Evolutionary conservation across 2,888 invertebrate genomes (phyloP), one percentile per base, ranked within the genome.

Genomic region (Watsonalla binaria): DNA sequence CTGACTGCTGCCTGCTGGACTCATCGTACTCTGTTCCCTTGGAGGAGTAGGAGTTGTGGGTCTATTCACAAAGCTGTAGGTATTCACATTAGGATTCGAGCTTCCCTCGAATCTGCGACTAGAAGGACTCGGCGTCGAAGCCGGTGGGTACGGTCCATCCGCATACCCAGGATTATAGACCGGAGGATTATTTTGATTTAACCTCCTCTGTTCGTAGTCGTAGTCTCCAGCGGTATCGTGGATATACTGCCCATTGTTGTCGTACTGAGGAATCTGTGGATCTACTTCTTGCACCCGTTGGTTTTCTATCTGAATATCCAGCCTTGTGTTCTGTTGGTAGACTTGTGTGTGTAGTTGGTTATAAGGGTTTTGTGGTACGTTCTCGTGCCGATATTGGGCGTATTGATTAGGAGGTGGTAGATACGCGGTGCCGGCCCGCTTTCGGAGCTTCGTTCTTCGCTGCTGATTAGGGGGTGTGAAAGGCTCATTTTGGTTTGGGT

Each of bases 161-260:
- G 82, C 76, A 52, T 82, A 90, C 4, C 86, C 85, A 33, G 88
- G 87, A 54, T 75, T 84, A 42, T 82, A 86, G 6, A 79, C 74
- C 6, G 78, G 69, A 33, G 74, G 74, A 8, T 70, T 70, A 47
- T 74, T 81, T 51, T 76, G 74, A 51, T 82, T 81, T 60, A 78
- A 59, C 58, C 83, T 79, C 57, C 82, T 84, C 57, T 89, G 89
- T 53, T 86, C 89, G 49, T 87, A 90, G 69, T 90, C 90, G 54
- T 90, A 90, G 66, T 90, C 90, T 48, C 90, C 90, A 14, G 77
- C 82, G 11, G 90, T 85, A 63, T 90, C 90, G 60, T 90, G 90
- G 47, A 86, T 63, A 55, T 90, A 90, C 57, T 89, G 90, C 37
- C 90, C 90, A 0, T 78, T 82, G 56, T 84, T 90, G 56, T 87